phyloP scores from a whole-genome alignment of 2,113 vertebrate genomes.

The Pyxicephalus adspersus region DNA sequence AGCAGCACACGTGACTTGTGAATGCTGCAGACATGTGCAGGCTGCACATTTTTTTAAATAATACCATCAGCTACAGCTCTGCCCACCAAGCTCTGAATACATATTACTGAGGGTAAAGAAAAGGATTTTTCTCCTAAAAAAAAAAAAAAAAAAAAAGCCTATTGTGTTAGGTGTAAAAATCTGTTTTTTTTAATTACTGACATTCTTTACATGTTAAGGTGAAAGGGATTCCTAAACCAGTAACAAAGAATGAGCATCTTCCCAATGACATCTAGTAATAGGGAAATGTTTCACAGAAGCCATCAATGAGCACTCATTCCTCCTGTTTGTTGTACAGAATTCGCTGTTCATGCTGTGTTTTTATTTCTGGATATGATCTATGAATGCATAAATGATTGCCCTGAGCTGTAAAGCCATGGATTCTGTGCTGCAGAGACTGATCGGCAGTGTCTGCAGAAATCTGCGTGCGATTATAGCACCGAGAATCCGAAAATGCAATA shows the following conservation, averaged over 20 bases:
- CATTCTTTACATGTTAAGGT: no score
- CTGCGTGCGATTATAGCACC: neutral
- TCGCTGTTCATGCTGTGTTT: neutral
- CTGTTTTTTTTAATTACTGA: neutral
- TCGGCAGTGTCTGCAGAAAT: neutral
- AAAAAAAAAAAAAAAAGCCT: no score
- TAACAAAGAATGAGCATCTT: neutral
- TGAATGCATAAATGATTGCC: neutral
- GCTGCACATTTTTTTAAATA: constrained; percentile 27
- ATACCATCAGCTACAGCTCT: constrained; percentile 16
- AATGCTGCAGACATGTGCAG: constrained; percentile 20
- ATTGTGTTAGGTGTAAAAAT: neutral
- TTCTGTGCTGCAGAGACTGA: neutral
- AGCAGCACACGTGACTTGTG: constrained; percentile 20
- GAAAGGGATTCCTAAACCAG: no score
- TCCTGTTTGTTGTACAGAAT: neutral
- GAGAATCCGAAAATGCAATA: constrained; percentile 14
- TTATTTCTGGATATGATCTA: neutral
- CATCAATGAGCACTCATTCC: neutral
- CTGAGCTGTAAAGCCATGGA: neutral
- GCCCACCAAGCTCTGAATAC: constrained; percentile 1
- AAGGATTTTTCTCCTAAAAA: neutral
- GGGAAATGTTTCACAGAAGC: neutral
- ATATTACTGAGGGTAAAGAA: constrained; percentile 1
- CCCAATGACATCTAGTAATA: neutral